Percentiles rank a stretch among this genome's conserved stretches.
phyloP scores from a whole-genome alignment of 2,797 vertebrate species.

The Linurgus olivaceus region DNA sequence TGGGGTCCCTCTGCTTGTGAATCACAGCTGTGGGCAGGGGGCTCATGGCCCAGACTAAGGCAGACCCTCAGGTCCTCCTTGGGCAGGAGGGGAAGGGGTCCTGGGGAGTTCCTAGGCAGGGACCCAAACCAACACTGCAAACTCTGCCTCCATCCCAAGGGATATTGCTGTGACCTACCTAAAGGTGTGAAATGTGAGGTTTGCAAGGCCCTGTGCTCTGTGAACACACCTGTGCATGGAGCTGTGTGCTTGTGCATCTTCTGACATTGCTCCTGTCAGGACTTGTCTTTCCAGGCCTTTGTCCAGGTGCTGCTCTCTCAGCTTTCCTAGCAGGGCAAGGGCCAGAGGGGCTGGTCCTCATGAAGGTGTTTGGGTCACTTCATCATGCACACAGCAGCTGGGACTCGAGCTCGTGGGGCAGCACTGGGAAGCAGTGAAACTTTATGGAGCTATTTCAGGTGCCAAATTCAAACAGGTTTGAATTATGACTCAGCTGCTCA shows the following conservation, averaged over 20 bases:
- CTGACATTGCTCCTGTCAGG: neutral
- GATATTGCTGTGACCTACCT: rapidly evolving
- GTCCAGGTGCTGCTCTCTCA: neutral
- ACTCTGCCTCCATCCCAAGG: neutral
- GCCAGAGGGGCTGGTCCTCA: neutral
- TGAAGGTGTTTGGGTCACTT: neutral
- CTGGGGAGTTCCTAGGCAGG: neutral
- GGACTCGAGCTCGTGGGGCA: neutral
- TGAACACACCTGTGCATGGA: rapidly evolving
- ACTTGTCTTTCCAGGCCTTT: neutral
- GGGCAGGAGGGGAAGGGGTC: neutral
- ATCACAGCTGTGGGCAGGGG: neutral
- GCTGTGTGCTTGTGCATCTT: neutral
- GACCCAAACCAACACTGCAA: rapidly evolving
- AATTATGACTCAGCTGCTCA: neutral
- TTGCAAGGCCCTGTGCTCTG: neutral
- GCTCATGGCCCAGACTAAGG: neutral
- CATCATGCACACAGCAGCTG: neutral
- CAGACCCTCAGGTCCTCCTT: neutral
- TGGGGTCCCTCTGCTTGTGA: neutral
- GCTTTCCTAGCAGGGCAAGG: neutral
- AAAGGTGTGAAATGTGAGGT: neutral
- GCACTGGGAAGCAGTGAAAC: neutral
- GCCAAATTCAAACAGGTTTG: neutral
- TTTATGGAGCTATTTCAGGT: neutral